These are phyloP conservation scores for Karalla daura DNA, from an alignment of 2,797 vertebrate genomes.

Conservation along the genomic window DNA sequence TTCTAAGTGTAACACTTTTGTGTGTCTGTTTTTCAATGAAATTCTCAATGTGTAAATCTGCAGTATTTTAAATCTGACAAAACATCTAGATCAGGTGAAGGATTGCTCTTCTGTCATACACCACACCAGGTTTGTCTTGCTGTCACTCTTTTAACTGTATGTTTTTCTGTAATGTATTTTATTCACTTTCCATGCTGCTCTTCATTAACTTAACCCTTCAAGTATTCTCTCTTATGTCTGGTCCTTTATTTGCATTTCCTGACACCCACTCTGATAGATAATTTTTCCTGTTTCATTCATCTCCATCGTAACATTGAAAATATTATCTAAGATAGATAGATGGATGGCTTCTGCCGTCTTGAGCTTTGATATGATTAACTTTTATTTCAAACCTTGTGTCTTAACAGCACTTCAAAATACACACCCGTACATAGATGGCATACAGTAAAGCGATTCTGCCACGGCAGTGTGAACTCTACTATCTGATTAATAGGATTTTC, in stretches of 20 bases:
- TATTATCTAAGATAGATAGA: too few species aligned
- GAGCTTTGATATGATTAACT: conserved; percentile 1
- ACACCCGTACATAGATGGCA: conserved; percentile 56
- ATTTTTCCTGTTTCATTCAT: conserved; percentile 11
- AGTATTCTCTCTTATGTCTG: conserved; percentile 34
- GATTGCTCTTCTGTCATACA: conserved; percentile 23
- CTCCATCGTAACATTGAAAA: too few species aligned
- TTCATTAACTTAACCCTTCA: conserved; percentile 42
- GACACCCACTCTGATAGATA: conserved; percentile 3
- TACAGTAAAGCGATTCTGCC: too few species aligned
- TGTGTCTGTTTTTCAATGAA: conserved; percentile 37
- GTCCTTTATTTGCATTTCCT: not conserved
- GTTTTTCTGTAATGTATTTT: conserved; percentile 6
- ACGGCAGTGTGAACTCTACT: conserved; percentile 76
- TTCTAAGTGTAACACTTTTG: not conserved
- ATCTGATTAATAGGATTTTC: too few species aligned
- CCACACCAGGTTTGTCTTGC: conserved; percentile 24
- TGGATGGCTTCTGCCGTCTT: conserved; percentile 1
- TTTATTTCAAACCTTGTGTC: too few species aligned
- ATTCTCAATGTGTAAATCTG: not conserved
- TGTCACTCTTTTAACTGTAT: conserved; percentile 15
- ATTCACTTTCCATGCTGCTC: conserved; percentile 31
- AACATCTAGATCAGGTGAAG: conserved; percentile 18
- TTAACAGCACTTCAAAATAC: conserved; percentile 6
- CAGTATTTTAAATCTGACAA: conserved; percentile 20